Conservation (phyloP, 2,797 vertebrate genomes). For the Antrozous pallidus region DNA sequence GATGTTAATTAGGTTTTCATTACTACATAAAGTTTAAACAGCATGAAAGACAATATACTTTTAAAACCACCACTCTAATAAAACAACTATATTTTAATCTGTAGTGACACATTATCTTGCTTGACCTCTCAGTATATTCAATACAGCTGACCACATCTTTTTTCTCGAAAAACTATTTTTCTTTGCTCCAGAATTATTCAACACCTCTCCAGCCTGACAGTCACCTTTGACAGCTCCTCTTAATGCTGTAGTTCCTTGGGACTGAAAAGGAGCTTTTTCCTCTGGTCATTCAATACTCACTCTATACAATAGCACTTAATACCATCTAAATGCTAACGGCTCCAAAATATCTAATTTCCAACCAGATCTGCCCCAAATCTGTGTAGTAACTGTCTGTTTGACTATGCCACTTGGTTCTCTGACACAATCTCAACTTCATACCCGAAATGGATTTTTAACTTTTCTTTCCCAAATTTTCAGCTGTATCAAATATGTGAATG, state of each 20-base stretch:
- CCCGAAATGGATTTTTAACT: background rate
- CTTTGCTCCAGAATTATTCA: background rate
- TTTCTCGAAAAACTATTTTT: background rate
- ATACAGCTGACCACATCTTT: background rate
- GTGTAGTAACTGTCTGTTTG: background rate
- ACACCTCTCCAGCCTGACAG: background rate
- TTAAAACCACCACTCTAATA: background rate
- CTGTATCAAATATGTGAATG: background rate
- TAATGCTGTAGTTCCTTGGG: background rate
- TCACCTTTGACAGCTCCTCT: background rate
- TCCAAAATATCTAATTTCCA: background rate
- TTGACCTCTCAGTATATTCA: background rate
- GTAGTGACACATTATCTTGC: background rate
- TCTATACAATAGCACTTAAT: background rate
- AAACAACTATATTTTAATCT: background rate
- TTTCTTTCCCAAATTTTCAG: conserved; percentile 4
- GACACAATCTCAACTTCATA: background rate
- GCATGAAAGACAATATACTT: background rate
- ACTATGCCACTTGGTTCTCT: background rate
- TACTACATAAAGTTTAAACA: background rate
- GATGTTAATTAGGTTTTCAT: background rate
- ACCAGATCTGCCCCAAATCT: background rate
- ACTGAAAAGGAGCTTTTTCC: background rate
- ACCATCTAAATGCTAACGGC: background rate
- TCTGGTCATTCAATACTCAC: background rate